phyloP scores from a whole-genome alignment of 2,797 vertebrate species.

The Lepilemur septentrionalis region DNA sequence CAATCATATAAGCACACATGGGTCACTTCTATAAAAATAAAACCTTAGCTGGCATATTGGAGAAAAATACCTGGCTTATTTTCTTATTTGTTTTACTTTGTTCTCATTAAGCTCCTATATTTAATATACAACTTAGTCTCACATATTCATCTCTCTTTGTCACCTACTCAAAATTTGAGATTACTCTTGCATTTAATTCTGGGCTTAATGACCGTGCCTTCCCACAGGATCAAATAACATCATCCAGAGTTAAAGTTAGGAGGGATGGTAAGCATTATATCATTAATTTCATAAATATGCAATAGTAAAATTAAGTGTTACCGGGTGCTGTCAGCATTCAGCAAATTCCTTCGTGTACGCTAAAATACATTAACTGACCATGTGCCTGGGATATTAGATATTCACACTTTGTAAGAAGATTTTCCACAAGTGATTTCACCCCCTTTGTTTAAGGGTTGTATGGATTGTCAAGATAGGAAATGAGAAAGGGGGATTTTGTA shows the following conservation, averaged over 20 bases:
- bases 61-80: background rate
- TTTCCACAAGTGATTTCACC: slow-evolving; percentile 71
- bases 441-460: slow-evolving; percentile 63
- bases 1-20: background rate
- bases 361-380: slow-evolving; percentile 60
- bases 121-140: background rate
- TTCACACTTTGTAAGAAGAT: slow-evolving; percentile 67
- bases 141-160: slow-evolving; percentile 51
- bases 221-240: slow-evolving; percentile 81
- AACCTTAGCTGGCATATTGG: background rate
- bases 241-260: slow-evolving; percentile 80
- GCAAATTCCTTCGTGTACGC: slow-evolving; percentile 64
- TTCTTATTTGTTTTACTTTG: background rate
- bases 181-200: slow-evolving; percentile 77
- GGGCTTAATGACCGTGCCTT: slow-evolving; percentile 73
- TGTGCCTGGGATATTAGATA: slow-evolving; percentile 56
- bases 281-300: slow-evolving; percentile 84
- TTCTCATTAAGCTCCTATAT: slow-evolving; percentile 26
- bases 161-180: slow-evolving; percentile 55
- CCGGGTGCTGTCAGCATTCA: slow-evolving; percentile 69
- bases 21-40: background rate
- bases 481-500: slow-evolving; percentile 50
- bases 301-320: slow-evolving; percentile 82
- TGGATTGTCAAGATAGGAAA: slow-evolving; percentile 64
- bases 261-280: slow-evolving; percentile 79